Evolutionary conservation across 2,888 invertebrate genomes (phyloP).

Genomic region (Tipula vernalis): DNA sequence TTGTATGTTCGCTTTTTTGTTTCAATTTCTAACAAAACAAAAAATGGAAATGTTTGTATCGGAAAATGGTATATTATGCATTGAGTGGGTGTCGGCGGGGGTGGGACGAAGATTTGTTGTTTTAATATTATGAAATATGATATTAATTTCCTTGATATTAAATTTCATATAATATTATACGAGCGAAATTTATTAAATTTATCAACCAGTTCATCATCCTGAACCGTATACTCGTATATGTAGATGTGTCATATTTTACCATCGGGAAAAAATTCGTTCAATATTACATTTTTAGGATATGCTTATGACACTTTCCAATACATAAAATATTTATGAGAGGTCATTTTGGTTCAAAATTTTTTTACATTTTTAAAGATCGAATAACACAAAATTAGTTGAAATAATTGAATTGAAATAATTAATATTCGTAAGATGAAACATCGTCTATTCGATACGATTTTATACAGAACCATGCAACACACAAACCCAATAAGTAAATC

Average conservation of each 20-base stretch:
- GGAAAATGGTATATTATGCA: not conserved
- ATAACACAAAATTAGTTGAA: not conserved
- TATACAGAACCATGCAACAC: not conserved
- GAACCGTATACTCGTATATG: too few relatives aligned
- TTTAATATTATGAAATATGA: not conserved
- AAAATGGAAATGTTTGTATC: not conserved
- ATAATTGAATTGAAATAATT: not conserved
- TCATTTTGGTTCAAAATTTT: not conserved
- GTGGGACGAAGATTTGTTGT: not conserved
- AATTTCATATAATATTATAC: not conserved
- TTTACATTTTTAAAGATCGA: not conserved
- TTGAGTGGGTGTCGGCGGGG: not conserved
- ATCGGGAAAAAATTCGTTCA: not conserved
- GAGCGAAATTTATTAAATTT: not conserved
- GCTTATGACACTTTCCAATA: not conserved
- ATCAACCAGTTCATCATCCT: conserved; percentile 4
- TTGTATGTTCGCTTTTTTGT: not conserved
- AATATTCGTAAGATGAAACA: not conserved
- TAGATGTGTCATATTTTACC: not conserved
- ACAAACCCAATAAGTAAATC: too few relatives aligned
- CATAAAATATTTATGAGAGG: not conserved
- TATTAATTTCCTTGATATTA: not conserved
- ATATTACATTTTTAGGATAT: not conserved
- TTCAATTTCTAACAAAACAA: not conserved
- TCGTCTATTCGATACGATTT: not conserved